phyloP scores from a whole-genome alignment of 2,888 invertebrate species.

The Stenotaenia linearis region DNA sequence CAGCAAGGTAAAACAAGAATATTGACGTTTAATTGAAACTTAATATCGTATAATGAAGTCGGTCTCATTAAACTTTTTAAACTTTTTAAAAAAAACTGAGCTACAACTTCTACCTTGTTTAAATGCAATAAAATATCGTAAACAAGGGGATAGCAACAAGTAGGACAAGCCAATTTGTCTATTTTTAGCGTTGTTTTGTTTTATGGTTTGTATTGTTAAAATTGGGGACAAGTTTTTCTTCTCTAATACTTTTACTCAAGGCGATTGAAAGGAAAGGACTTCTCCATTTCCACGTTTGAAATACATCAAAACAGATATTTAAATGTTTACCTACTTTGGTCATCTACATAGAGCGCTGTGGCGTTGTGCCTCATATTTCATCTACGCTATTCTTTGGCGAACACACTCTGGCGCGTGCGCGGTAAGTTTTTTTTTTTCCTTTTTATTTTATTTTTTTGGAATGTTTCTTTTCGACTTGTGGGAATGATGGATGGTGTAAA shows the following conservation, averaged over 20 bases:
- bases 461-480: neutral
- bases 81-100: too few species aligned
- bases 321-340: slow-evolving; percentile 12
- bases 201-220: slow-evolving; percentile 13
- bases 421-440: slow-evolving; percentile 8
- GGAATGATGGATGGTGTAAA: slow-evolving; percentile 28
- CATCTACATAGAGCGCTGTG: neutral
- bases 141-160: neutral
- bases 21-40: slow-evolving; percentile 1
- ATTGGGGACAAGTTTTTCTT: neutral
- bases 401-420: slow-evolving; percentile 13
- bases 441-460: neutral
- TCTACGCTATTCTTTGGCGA: neutral
- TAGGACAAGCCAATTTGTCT: neutral
- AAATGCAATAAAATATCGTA: neutral
- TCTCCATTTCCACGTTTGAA: neutral
- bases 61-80: too few species aligned
- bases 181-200: slow-evolving; percentile 14
- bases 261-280: neutral
- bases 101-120: neutral
- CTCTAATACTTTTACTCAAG: neutral
- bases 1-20: neutral
- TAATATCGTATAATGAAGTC: neutral
- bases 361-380: slow-evolving; percentile 17
- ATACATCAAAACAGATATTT: neutral